Evolutionary conservation across 2,113 vertebrate genomes (phyloP).

Genomic region (Silurus asotus): DNA sequence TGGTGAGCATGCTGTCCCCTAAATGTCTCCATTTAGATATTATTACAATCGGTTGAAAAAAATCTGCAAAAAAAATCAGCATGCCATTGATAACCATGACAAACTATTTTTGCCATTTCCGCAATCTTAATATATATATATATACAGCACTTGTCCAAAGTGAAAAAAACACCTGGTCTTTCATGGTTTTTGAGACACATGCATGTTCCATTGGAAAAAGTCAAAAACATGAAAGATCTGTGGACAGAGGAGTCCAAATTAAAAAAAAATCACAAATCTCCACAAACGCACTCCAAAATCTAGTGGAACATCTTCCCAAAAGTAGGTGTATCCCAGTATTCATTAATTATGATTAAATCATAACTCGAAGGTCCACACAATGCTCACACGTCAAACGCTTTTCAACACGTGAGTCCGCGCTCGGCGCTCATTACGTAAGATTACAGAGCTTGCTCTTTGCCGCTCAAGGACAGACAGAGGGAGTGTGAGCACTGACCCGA

Average conservation of each 20-base stretch:
- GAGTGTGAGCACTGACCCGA: slow-evolving; percentile 43
- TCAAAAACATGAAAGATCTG: too few species aligned
- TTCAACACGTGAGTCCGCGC: not conserved
- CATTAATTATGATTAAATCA: too few species aligned
- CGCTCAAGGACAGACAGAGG: slow-evolving; percentile 42
- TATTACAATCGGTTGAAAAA: not conserved
- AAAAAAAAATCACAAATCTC: too few species aligned
- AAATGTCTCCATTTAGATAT: not conserved
- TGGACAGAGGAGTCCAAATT: too few species aligned
- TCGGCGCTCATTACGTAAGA: slow-evolving; percentile 37
- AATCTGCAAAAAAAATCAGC: too few species aligned
- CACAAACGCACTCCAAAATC: too few species aligned
- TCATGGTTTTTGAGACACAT: too few species aligned
- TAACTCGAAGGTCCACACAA: not conserved
- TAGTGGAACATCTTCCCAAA: too few species aligned
- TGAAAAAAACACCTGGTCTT: too few species aligned
- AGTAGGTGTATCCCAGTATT: too few species aligned
- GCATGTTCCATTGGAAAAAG: too few species aligned
- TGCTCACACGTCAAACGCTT: not conserved
- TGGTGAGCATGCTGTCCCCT: not conserved
- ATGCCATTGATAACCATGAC: not conserved
- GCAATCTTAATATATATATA: not conserved
- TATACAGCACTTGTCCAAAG: too few species aligned
- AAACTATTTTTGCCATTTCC: not conserved
- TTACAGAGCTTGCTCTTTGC: slow-evolving; percentile 36